Evolutionary conservation across 2,797 vertebrate genomes (phyloP).

Genomic region (Pangasius macronema): DNA sequence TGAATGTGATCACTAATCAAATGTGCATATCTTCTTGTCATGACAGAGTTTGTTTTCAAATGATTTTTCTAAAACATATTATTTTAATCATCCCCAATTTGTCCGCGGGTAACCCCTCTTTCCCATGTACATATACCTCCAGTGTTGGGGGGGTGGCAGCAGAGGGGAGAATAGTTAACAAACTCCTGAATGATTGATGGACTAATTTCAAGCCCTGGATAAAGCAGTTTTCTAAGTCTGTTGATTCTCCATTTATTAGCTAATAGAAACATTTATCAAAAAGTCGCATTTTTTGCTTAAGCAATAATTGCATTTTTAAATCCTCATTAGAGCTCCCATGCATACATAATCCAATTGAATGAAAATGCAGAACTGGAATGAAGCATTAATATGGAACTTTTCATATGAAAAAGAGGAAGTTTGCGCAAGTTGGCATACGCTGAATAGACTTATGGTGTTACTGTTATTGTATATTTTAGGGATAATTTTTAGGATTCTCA

Average conservation of each 20-base stretch:
- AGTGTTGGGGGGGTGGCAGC: slow-evolving; percentile 57
- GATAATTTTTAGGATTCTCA: background rate
- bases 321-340: slow-evolving; percentile 86
- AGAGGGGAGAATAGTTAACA: slow-evolving; percentile 82
- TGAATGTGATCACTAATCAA: slow-evolving; percentile 72
- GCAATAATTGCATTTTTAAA: slow-evolving; percentile 93
- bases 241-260: slow-evolving; percentile 97
- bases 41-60: slow-evolving; percentile 59
- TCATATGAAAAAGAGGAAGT: slow-evolving; percentile 70
- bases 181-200: slow-evolving; percentile 97
- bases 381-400: slow-evolving; percentile 73
- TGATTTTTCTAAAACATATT: slow-evolving; percentile 38
- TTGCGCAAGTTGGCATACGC: slow-evolving; percentile 54
- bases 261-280: slow-evolving; percentile 98
- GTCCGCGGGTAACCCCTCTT: slow-evolving; percentile 49
- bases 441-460: slow-evolving; percentile 7
- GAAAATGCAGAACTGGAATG: slow-evolving; percentile 79
- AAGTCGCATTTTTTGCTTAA: slow-evolving; percentile 84
- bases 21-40: slow-evolving; percentile 55
- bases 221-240: slow-evolving; percentile 96
- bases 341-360: slow-evolving; percentile 87
- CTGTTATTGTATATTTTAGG: slow-evolving; percentile 7
- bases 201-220: slow-evolving; percentile 95
- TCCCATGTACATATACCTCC: slow-evolving; percentile 64
- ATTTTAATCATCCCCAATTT: slow-evolving; percentile 61